Evolutionary conservation across 2,113 vertebrate genomes (phyloP).

Genomic region (Sylvia atricapilla): DNA sequence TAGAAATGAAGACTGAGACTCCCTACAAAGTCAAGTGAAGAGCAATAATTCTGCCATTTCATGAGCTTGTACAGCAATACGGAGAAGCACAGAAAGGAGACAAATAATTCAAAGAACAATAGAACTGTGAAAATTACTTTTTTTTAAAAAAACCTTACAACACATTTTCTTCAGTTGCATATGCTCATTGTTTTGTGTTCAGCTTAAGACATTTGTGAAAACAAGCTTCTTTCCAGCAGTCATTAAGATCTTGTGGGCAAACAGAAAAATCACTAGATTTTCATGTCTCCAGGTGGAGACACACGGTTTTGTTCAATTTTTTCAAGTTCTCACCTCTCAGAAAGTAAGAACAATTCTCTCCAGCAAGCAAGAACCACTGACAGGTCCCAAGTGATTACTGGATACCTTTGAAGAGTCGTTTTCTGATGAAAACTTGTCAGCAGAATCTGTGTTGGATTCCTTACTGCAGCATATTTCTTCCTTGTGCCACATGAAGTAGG

Average conservation of each 20-base stretch:
- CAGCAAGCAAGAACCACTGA: not conserved
- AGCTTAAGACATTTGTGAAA: not conserved
- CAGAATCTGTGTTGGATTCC: not conserved
- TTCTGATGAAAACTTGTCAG: not conserved
- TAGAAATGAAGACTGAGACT: not conserved
- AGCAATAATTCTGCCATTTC: not conserved
- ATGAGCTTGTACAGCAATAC: not conserved
- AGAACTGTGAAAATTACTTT: not conserved
- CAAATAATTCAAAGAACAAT: not conserved
- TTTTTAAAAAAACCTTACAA: not conserved
- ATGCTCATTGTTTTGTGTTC: not conserved
- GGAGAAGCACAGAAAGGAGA: not conserved
- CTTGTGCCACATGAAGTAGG: not conserved
- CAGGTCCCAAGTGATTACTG: not conserved
- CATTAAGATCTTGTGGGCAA: not conserved
- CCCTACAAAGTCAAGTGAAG: not conserved
- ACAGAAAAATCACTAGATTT: not conserved
- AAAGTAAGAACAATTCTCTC: not conserved
- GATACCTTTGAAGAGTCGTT: not conserved
- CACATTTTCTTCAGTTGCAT: rapidly evolving
- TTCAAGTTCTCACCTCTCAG: not conserved
- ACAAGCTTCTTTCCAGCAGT: not conserved
- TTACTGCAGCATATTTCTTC: not conserved
- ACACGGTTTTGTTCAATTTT: not conserved
- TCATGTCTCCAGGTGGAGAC: rapidly evolving